Conservation (phyloP, 2,888 invertebrate genomes). For the Bellardia bayeri region DNA sequence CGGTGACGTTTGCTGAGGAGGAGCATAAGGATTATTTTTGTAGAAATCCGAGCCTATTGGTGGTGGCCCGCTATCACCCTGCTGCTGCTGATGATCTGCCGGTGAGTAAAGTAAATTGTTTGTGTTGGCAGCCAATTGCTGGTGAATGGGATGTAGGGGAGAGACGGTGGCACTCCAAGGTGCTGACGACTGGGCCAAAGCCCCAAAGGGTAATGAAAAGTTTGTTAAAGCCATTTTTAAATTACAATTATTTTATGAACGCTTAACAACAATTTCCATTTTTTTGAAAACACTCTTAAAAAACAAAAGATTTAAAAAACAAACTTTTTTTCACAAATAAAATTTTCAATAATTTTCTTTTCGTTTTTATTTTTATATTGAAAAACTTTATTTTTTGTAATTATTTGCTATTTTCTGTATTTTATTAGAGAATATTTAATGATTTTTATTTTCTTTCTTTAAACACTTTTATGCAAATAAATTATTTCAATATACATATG, state of each 20-base stretch:
- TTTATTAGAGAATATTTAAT: conserved; percentile 23
- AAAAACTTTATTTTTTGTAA: neutral
- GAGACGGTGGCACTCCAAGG: conserved; percentile 83
- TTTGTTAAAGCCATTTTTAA: conserved; percentile 83
- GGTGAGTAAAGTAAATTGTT: conserved; percentile 84
- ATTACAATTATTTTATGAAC: conserved; percentile 22
- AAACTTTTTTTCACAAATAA: conserved; percentile 45
- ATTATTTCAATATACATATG: conserved; percentile 30
- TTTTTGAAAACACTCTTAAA: neutral
- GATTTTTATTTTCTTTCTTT: conserved; percentile 8
- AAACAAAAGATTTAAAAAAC: conserved; percentile 69
- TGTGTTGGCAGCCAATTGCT: conserved; percentile 83
- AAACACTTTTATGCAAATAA: conserved; percentile 48
- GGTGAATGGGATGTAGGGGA: conserved; percentile 82
- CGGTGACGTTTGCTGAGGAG: conserved; percentile 78
- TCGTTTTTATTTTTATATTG: conserved; percentile 15
- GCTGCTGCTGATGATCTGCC: conserved; percentile 83
- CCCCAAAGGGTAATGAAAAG: conserved; percentile 83
- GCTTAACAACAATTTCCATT: conserved; percentile 39
- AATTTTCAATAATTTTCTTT: neutral
- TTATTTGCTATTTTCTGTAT: conserved; percentile 10
- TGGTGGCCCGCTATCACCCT: conserved; percentile 73
- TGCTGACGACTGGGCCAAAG: conserved; percentile 77
- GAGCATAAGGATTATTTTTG: conserved; percentile 84
- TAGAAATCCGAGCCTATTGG: conserved; percentile 79